phyloP scores from a whole-genome alignment of 2,113 vertebrate species.

The Tachysurus fulvidraco region DNA sequence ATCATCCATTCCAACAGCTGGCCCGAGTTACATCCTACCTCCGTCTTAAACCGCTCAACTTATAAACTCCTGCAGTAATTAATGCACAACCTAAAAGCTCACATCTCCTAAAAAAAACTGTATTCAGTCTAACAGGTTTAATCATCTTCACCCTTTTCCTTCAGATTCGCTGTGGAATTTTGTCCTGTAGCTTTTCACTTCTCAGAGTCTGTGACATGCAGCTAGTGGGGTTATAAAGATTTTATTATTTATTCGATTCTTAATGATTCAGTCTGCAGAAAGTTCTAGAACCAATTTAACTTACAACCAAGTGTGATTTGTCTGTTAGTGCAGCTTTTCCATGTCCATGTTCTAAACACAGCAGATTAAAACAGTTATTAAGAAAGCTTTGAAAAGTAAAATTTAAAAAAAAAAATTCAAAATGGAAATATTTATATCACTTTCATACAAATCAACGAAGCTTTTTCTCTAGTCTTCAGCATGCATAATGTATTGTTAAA shows the following conservation, averaged over 20 bases:
- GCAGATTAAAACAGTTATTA: not conserved
- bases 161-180: not conserved
- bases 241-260: not conserved
- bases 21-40: not conserved
- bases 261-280: constrained; percentile 1
- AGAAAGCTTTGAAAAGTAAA: not conserved
- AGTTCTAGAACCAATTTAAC: constrained; percentile 9
- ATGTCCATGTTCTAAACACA: not conserved
- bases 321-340: not conserved
- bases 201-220: not conserved
- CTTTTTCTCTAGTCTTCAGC: not conserved
- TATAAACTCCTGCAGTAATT: not conserved
- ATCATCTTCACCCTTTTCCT: not conserved
- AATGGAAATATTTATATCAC: not conserved
- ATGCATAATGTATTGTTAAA: not conserved
- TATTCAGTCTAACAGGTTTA: not conserved
- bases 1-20: constrained; percentile 58
- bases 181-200: not conserved
- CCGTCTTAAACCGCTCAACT: not conserved
- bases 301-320: not conserved
- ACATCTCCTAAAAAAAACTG: not conserved
- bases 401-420: not conserved
- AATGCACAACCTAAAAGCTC: not conserved
- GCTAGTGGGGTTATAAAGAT: not conserved
- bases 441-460: not conserved